A percentile compares a stretch with the other conserved stretches of the same genome.
Conservation (phyloP, 2,797 vertebrate species). For the Pseudochirops cupreus region DNA sequence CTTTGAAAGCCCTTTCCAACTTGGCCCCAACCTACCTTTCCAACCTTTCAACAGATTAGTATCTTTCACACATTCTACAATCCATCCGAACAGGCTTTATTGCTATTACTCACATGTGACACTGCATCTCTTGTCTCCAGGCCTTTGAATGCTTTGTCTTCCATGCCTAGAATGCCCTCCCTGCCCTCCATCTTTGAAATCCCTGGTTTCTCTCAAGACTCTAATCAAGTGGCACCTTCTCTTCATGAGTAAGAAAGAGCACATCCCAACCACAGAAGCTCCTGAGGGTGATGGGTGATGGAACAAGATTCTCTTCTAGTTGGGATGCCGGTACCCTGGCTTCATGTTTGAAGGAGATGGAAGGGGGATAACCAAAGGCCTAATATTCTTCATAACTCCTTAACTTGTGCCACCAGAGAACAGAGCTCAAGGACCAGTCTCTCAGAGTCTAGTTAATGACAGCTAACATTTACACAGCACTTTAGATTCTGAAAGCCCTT, state of each 20-base stretch:
- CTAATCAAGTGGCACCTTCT: not conserved
- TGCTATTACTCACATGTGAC: not conserved
- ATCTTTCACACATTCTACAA: not conserved
- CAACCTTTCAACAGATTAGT: no score
- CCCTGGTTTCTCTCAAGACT: not conserved
- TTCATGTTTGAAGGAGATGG: not conserved
- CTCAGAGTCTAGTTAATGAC: not conserved
- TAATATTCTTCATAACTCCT: not conserved
- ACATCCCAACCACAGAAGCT: not conserved
- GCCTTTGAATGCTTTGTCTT: not conserved
- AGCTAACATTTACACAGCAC: not conserved
- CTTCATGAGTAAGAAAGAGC: not conserved
- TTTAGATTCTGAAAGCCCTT: not conserved
- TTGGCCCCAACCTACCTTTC: no score
- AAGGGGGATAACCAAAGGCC: not conserved
- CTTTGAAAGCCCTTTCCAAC: not conserved
- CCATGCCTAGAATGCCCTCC: not conserved
- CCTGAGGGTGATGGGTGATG: fast-evolving
- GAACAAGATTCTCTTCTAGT: not conserved
- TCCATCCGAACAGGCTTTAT: not conserved
- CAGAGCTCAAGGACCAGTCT: not conserved
- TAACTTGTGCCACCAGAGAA: not conserved
- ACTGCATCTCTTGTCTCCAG: not conserved
- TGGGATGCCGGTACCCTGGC: not conserved
- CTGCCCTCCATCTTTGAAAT: not conserved